Percentiles rank a stretch among this genome's conserved stretches.
Conservation (phyloP, 2,888 invertebrate species). For the Xylota segnis region DNA sequence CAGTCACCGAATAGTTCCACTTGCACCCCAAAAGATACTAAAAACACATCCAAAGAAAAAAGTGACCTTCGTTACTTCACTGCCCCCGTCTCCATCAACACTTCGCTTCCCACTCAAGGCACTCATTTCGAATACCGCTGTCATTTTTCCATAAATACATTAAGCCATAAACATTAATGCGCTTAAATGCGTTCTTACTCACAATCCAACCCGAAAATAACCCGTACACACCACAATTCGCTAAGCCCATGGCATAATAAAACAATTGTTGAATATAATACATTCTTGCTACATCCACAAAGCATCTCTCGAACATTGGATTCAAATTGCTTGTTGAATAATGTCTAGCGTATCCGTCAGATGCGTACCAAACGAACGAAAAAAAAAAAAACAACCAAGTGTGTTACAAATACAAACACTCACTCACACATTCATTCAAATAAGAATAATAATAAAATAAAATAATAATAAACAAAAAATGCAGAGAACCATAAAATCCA, state of each 20-base stretch:
- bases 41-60: background rate
- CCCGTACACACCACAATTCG: slow-evolving; percentile 23
- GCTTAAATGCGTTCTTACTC: slow-evolving; percentile 41
- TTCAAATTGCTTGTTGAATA: slow-evolving; percentile 44
- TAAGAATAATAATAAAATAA: slow-evolving; percentile 75
- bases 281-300: slow-evolving; percentile 39
- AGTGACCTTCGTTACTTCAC: background rate
- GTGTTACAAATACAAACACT: slow-evolving; percentile 40
- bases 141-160: slow-evolving; percentile 52
- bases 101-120: slow-evolving; percentile 26
- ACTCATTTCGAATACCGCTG: slow-evolving; percentile 42
- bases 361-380: slow-evolving; percentile 27
- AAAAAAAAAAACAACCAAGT: slow-evolving; percentile 42
- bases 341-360: slow-evolving; percentile 52
- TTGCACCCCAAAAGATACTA: no score
- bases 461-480: slow-evolving; percentile 67
- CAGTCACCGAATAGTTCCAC: no score
- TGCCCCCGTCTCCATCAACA: background rate
- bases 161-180: slow-evolving; percentile 66
- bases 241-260: slow-evolving; percentile 41
- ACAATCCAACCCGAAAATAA: slow-evolving; percentile 37
- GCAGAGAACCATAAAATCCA: slow-evolving; percentile 69
- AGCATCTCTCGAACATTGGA: slow-evolving; percentile 39
- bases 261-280: slow-evolving; percentile 53
- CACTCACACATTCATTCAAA: slow-evolving; percentile 33